These are phyloP conservation scores for Nasua narica DNA, from an alignment of 2,797 vertebrate genomes.

Conservation along the genomic window DNA sequence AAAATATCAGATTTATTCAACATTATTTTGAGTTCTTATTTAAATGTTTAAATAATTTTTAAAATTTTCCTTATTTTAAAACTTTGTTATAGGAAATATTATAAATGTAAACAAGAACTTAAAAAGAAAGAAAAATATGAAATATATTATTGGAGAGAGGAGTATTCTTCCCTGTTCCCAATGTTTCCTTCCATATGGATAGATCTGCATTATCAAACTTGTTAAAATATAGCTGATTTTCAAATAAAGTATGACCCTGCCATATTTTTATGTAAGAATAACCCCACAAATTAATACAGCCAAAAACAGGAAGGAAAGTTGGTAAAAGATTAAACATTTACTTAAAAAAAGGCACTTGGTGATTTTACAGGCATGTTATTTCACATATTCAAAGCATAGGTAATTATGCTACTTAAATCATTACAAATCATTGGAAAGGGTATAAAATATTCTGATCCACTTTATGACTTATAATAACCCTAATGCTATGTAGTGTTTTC, in stretches of 20 bases:
- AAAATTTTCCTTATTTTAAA: constrained; percentile 22
- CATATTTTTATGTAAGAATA: neutral
- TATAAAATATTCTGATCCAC: neutral
- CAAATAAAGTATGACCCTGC: neutral
- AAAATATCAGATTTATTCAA: neutral
- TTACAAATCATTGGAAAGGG: neutral
- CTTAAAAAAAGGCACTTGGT: neutral
- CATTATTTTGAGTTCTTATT: neutral
- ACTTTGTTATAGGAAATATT: neutral
- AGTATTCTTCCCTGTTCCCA: neutral
- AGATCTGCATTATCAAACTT: neutral
- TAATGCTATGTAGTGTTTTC: neutral
- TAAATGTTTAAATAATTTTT: neutral
- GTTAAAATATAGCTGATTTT: neutral
- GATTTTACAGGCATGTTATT: neutral
- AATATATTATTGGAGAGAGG: neutral
- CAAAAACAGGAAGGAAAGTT: neutral
- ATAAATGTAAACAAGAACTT: neutral
- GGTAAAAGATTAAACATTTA: neutral
- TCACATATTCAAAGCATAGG: neutral
- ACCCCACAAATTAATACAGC: neutral
- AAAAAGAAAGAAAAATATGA: neutral
- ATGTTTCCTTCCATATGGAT: neutral
- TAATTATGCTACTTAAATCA: neutral
- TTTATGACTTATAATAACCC: neutral